These are phyloP conservation scores for Drosophila teissieri DNA, from an alignment of 1,140 invertebrate species.

Conservation along the genomic window DNA sequence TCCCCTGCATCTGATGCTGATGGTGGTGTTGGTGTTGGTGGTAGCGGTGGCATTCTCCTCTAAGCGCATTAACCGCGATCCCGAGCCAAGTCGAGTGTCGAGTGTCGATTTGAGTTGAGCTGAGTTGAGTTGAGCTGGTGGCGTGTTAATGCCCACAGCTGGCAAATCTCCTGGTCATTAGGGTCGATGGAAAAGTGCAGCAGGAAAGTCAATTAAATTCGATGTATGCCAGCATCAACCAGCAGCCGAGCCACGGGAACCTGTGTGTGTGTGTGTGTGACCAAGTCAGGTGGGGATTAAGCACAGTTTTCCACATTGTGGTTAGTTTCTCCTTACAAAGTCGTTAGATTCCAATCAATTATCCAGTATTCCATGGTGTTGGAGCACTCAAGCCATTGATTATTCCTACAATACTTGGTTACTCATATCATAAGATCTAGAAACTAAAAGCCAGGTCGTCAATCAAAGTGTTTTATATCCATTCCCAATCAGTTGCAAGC, in stretches of 20 bases:
- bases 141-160: slow-evolving; percentile 55
- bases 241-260: neutral
- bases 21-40: too few species aligned
- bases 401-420: neutral
- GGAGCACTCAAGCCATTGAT: neutral
- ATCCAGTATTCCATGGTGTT: neutral
- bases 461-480: slow-evolving; percentile 20
- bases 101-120: neutral
- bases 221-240: slow-evolving; percentile 20
- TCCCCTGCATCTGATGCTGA: slow-evolving; percentile 2
- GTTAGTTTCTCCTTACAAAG: neutral
- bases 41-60: slow-evolving; percentile 26
- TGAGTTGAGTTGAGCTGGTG: slow-evolving; percentile 18
- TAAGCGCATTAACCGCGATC: slow-evolving; percentile 73
- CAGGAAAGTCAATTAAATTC: slow-evolving; percentile 64
- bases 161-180: slow-evolving; percentile 70
- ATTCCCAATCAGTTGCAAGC: slow-evolving; percentile 13
- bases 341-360: neutral
- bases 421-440: neutral
- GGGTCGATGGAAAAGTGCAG: slow-evolving; percentile 41
- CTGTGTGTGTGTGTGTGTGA: slow-evolving; percentile 22
- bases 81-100: slow-evolving; percentile 13
- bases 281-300: slow-evolving; percentile 34
- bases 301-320: neutral
- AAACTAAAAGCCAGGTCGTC: neutral